phyloP scores from a whole-genome alignment of 1,140 invertebrate genomes.

The Monochamus saltuarius region DNA sequence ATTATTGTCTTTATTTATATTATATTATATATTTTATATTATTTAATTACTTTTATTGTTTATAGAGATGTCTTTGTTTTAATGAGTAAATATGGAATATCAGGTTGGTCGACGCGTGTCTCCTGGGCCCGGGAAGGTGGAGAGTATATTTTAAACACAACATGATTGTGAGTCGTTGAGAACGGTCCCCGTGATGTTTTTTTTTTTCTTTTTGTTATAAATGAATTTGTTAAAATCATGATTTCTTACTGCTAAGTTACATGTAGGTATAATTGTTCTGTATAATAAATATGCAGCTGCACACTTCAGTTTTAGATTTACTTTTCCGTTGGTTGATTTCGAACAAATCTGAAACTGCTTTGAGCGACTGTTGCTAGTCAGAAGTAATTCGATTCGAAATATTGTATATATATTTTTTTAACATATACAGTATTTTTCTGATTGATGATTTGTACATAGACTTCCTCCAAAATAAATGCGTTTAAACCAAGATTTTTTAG shows the following conservation, averaged over 20 bases:
- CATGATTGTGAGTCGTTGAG: not conserved
- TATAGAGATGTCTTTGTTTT: conserved; percentile 9
- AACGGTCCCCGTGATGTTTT: conserved; percentile 1
- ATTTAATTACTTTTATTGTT: conserved; percentile 25
- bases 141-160: not conserved
- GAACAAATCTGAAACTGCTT: conserved; percentile 39
- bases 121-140: no score
- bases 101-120: not conserved
- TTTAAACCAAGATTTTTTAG: conserved; percentile 4
- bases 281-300: conserved; percentile 46
- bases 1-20: conserved; percentile 23
- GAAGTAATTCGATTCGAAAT: conserved; percentile 34
- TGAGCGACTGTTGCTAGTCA: conserved; percentile 42
- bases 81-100: no score
- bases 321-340: conserved; percentile 23
- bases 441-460: conserved; percentile 36
- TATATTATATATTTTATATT: conserved; percentile 24
- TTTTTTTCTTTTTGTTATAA: not conserved
- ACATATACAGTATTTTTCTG: conserved; percentile 46
- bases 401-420: conserved; percentile 43
- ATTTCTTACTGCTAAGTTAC: conserved; percentile 38
- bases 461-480: conserved; percentile 12
- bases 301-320: conserved; percentile 41
- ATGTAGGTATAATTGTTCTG: conserved; percentile 45
- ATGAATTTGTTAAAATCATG: not conserved